phyloP scores from a whole-genome alignment of 2,888 invertebrate genomes.

The Chloroclysta siterata region DNA sequence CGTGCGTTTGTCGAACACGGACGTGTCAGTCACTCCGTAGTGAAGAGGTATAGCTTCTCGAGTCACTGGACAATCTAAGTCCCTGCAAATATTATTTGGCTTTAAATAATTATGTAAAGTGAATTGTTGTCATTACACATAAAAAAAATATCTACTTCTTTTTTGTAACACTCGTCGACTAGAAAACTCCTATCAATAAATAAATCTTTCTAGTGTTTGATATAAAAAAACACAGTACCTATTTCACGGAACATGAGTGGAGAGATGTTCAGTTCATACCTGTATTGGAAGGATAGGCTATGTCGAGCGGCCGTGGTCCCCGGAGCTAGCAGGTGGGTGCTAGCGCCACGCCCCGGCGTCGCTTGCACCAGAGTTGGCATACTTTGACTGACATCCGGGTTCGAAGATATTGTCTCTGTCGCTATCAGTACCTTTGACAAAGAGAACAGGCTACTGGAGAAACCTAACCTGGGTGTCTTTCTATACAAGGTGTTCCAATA shows the following conservation, averaged over 20 bases:
- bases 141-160: too few species aligned
- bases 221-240: too few species aligned
- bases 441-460: not conserved
- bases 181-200: too few species aligned
- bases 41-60: conserved; percentile 69
- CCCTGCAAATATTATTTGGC: conserved; percentile 48
- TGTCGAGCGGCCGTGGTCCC: conserved; percentile 72
- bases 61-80: conserved; percentile 67
- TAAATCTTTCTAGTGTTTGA: too few species aligned
- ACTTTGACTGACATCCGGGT: conserved; percentile 13
- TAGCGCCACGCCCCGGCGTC: conserved; percentile 64
- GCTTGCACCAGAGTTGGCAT: conserved; percentile 54
- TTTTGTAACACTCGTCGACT: too few species aligned
- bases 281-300: conserved; percentile 68
- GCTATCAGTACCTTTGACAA: conserved; percentile 54
- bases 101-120: too few species aligned
- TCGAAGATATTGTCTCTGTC: conserved; percentile 44
- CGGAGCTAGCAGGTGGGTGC: conserved; percentile 64
- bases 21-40: conserved; percentile 71
- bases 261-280: conserved; percentile 47
- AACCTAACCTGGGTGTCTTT: too few species aligned
- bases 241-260: too few species aligned
- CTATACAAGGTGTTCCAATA: too few species aligned
- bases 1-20: conserved; percentile 69
- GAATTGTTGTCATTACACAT: too few species aligned